A percentile compares a stretch with the other conserved stretches of the same genome.
These are phyloP conservation scores for Rhabdornis inornatus DNA, from an alignment of 2,113 vertebrate genomes.

Conservation along the genomic window DNA sequence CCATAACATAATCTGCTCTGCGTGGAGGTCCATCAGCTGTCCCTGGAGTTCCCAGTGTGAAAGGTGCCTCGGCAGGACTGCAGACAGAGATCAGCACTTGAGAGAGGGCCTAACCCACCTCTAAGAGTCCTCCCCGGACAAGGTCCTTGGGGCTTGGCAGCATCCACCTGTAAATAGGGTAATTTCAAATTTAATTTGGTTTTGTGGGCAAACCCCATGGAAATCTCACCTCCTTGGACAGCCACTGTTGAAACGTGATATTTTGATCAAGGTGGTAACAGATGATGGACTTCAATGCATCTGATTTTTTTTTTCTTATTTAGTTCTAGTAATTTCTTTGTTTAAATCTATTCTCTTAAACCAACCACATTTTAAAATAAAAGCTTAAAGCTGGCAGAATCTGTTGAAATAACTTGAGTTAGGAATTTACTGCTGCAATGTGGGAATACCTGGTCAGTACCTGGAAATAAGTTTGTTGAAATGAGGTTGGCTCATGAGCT, in stretches of 20 bases:
- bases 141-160: neutral
- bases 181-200: neutral
- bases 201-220: neutral
- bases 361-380: neutral
- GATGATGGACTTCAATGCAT: neutral
- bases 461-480: neutral
- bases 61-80: neutral
- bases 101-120: neutral
- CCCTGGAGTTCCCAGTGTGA: neutral
- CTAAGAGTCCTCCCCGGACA: neutral
- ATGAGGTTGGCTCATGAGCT: neutral
- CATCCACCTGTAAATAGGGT: neutral
- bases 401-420: neutral
- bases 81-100: neutral
- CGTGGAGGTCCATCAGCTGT: fast-evolving
- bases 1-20: neutral
- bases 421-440: neutral
- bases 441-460: neutral
- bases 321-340: neutral
- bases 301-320: neutral
- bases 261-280: neutral
- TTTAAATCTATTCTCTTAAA: neutral
- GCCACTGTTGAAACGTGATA: neutral
- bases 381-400: neutral
- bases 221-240: neutral